These are phyloP conservation scores for Dasypolia templi DNA, from an alignment of 2,888 invertebrate genomes.

Conservation along the genomic window DNA sequence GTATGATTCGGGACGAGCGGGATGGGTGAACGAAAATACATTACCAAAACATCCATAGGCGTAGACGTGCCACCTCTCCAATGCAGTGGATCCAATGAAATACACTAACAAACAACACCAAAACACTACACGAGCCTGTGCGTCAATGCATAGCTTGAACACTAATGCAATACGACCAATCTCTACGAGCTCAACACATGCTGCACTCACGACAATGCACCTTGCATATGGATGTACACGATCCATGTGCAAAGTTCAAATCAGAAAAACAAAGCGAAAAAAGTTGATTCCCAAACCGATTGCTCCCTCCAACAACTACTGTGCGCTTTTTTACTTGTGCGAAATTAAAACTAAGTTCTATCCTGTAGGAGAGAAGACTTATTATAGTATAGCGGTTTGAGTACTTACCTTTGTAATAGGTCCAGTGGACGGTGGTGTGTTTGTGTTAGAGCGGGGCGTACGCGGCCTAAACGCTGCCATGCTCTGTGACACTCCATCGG, in stretches of 20 bases:
- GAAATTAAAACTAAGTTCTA: slow-evolving; percentile 82
- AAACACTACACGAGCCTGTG: slow-evolving; percentile 89
- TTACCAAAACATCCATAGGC: slow-evolving; percentile 88
- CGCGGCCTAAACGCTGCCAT: slow-evolving; percentile 99
- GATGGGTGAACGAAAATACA: slow-evolving; percentile 85
- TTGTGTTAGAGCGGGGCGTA: slow-evolving; percentile 95
- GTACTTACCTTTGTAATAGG: slow-evolving; percentile 98
- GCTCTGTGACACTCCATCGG: slow-evolving; percentile 99
- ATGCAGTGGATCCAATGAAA: slow-evolving; percentile 88
- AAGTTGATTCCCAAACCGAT: slow-evolving; percentile 86
- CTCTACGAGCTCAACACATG: slow-evolving; percentile 90
- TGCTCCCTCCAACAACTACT: slow-evolving; percentile 89
- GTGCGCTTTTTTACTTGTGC: slow-evolving; percentile 88
- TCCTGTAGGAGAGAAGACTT: slow-evolving; percentile 82
- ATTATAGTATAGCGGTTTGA: slow-evolving; percentile 74
- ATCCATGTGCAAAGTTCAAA: slow-evolving; percentile 88
- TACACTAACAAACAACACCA: slow-evolving; percentile 89
- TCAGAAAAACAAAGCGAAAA: slow-evolving; percentile 79
- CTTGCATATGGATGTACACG: slow-evolving; percentile 85
- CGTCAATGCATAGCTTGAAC: slow-evolving; percentile 88
- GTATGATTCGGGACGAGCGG: slow-evolving; percentile 85
- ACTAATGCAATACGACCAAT: slow-evolving; percentile 89
- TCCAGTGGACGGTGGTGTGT: slow-evolving; percentile 93
- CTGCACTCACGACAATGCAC: slow-evolving; percentile 86
- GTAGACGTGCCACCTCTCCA: slow-evolving; percentile 90